A percentile compares a stretch with the other conserved stretches of the same genome.
Evolutionary conservation across 2,113 vertebrate species (phyloP).

Genomic region (Regulus satrapa): DNA sequence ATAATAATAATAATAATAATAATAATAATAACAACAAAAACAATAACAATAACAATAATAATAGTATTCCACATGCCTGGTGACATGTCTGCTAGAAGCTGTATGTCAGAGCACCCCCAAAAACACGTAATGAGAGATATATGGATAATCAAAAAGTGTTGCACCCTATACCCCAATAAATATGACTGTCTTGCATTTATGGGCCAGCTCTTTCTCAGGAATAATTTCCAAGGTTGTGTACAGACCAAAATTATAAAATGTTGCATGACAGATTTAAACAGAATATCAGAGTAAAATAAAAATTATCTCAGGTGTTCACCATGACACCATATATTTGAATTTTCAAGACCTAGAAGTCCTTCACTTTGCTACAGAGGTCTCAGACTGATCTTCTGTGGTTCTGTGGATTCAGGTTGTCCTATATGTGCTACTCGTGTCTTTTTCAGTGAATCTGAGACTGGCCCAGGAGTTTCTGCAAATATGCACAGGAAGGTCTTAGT

Average conservation of each 20-base stretch:
- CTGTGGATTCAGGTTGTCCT: neutral
- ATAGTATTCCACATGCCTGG: too few species aligned
- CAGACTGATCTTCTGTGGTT: neutral
- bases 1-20: neutral
- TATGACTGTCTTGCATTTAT: neutral
- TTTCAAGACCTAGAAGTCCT: neutral
- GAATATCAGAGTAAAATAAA: neutral
- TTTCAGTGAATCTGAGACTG: neutral
- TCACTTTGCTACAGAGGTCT: neutral
- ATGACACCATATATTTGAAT: neutral
- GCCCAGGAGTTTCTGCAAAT: neutral
- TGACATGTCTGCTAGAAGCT: neutral
- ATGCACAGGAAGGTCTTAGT: neutral
- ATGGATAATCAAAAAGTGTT: neutral
- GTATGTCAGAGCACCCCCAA: neutral
- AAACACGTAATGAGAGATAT: neutral
- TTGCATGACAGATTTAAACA: neutral
- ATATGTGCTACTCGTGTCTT: accelerated
- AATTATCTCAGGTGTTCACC: neutral
- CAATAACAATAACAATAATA: neutral
- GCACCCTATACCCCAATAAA: neutral
- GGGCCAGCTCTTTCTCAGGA: neutral
- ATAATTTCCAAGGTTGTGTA: neutral
- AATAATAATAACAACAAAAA: neutral
- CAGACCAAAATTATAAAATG: neutral